phyloP scores from a whole-genome alignment of 2,797 vertebrate species.

The Nasua narica region DNA sequence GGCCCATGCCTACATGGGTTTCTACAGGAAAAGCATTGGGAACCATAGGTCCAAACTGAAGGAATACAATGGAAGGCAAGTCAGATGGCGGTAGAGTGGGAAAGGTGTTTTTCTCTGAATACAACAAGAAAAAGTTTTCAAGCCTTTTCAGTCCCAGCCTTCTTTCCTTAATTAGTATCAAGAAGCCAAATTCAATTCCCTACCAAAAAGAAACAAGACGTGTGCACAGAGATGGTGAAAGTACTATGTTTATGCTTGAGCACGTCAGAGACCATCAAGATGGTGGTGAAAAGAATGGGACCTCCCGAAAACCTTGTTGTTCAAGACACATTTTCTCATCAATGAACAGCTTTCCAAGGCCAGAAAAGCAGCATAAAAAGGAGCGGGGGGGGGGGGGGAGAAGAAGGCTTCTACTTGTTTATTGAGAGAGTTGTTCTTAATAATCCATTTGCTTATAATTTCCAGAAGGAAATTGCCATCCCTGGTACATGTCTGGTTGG shows the following conservation, averaged over 20 bases:
- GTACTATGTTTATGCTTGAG: neutral
- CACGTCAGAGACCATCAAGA: neutral
- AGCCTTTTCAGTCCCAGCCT: neutral
- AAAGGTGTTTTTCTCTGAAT: neutral
- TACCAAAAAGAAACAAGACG: neutral
- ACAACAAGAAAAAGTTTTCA: neutral
- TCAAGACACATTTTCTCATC: conserved; percentile 47
- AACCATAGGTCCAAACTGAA: neutral
- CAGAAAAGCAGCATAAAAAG: conserved; percentile 48
- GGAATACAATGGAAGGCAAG: neutral
- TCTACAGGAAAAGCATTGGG: neutral
- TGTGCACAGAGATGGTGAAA: neutral
- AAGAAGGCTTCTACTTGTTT: conserved; percentile 13
- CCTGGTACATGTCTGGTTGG: neutral
- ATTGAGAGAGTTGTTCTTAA: conserved; percentile 36
- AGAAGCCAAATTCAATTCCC: neutral
- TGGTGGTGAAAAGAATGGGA: neutral
- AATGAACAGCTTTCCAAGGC: conserved; percentile 32
- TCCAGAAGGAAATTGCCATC: neutral
- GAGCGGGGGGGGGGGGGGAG: neutral
- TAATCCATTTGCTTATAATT: conserved; percentile 36
- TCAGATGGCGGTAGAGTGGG: neutral
- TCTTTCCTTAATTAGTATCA: conserved; percentile 17
- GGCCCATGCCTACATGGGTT: fast-evolving
- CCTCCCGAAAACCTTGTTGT: conserved; percentile 1